A percentile compares a stretch with the other conserved stretches of the same genome.
These are phyloP conservation scores for Saxicola maurus DNA, from an alignment of 2,797 vertebrate genomes.

Conservation along the genomic window DNA sequence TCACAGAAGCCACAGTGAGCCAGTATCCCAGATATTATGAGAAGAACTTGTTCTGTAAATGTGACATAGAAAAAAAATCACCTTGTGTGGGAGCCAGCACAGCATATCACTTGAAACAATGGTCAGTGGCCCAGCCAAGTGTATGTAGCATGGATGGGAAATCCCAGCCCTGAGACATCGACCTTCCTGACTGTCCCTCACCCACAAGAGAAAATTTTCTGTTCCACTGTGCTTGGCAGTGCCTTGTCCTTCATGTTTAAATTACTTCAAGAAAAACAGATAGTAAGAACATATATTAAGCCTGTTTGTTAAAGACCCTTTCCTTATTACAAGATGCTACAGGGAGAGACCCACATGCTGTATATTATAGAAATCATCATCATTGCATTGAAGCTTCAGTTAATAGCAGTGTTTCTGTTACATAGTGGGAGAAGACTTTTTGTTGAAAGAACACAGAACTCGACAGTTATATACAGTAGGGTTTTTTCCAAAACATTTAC, in stretches of 20 bases:
- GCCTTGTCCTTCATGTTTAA: not conserved
- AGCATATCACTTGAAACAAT: constrained; percentile 24
- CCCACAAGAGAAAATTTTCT: not conserved
- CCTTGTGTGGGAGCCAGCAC: not conserved
- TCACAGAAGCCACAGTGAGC: not conserved
- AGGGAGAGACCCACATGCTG: not conserved
- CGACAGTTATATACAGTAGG: not conserved
- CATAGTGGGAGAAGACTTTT: not conserved
- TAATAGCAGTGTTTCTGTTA: not conserved
- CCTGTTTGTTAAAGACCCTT: not conserved
- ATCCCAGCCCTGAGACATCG: not conserved
- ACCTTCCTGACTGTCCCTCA: not conserved
- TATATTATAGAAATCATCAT: not conserved
- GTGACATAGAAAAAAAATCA: not conserved
- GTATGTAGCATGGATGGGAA: constrained; percentile 19
- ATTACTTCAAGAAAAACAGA: not conserved
- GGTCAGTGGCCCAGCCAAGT: constrained; percentile 11
- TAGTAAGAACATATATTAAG: not conserved
- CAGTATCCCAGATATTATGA: not conserved
- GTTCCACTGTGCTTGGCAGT: not conserved
- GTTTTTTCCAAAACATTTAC: not conserved
- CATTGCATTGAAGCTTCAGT: not conserved
- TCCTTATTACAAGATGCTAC: not conserved
- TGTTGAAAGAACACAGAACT: not conserved
- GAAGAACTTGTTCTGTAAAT: constrained; percentile 12